Base-by-base conservation (phyloP, 2,797 vertebrate species). In the Liparis tanakae region DNA sequence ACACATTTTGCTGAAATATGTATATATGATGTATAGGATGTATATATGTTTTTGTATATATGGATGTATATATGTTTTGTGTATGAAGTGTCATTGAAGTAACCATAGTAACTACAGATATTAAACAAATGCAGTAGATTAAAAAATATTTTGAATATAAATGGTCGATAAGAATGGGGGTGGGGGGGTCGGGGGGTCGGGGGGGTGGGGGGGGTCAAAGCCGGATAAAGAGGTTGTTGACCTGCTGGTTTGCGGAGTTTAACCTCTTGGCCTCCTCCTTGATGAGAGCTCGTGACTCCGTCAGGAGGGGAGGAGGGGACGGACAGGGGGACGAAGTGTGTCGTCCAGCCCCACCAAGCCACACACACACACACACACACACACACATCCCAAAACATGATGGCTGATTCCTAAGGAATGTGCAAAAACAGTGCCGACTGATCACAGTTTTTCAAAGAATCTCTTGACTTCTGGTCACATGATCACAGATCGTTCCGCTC, bases 171-270 rank as follows among this genome's bases (percentile, higher is more conserved):
- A 75, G 54, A 39, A 43, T 5, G 53, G 1, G 9, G 58, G 58
- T 13, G 43, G 39, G 39, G 37, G 70, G 58, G 39, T 30, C 17
- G 41, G 56, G 56, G 51, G 81, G 81, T 85, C 84, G 18, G 41
- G 56, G 56, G 51, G 81, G 81, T 85, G n/a, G 18, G 41, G 56
- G 56, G 51, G 81, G 81, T 85, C 84, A 81, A 36, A 33, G 70
- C 39, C 37, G 56, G 69, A 85, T 85, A 87, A 92, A 90, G 84
- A 83, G 78, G 71, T 80, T 72, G 70, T 88, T 92, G 91, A 93
- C 90, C 89, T 88, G 62, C 81, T 83, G 85, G 72, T 83, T 82
- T 72, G 70, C 76, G 46, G 79, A 84, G 82, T 91, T 92, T 91
- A 91, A 91, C 88, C 89, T 90, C 64, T 87, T 81, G 82, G 72